Evolutionary conservation across 2,888 invertebrate genomes (phyloP).

Genomic region (Panopea generosa): DNA sequence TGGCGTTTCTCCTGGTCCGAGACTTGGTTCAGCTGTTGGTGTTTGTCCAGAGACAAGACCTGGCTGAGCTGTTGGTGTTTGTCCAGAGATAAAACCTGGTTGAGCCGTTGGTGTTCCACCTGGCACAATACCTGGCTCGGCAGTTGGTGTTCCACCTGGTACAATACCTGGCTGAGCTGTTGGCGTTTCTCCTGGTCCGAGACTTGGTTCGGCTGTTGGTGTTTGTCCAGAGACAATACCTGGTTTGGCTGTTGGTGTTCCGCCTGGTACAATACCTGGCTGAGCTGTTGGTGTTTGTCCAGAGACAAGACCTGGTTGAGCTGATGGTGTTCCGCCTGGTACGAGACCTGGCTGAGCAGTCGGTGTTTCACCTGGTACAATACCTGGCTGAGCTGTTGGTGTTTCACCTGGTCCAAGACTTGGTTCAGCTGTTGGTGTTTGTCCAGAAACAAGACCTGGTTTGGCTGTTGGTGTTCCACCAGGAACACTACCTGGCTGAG

Average conservation of each 20-base stretch:
- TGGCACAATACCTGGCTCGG: constrained; percentile 31
- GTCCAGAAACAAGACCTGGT: constrained; percentile 23
- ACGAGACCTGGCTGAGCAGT: constrained; percentile 28
- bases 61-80: constrained; percentile 49
- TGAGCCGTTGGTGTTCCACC: constrained; percentile 52
- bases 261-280: constrained; percentile 40
- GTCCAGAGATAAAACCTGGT: constrained; percentile 42
- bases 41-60: constrained; percentile 53
- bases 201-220: constrained; percentile 45
- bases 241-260: constrained; percentile 45
- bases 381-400: constrained; percentile 53
- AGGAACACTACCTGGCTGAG: constrained; percentile 54
- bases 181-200: constrained; percentile 36
- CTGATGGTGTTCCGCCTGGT: constrained; percentile 45
- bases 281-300: constrained; percentile 50
- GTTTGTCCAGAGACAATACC: constrained; percentile 26
- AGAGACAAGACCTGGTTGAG: constrained; percentile 40
- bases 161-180: constrained; percentile 41
- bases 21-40: constrained; percentile 30
- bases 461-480: constrained; percentile 33
- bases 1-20: constrained; percentile 47
- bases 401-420: constrained; percentile 16
- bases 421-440: constrained; percentile 51
- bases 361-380: constrained; percentile 29
- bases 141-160: constrained; percentile 44